Evolutionary conservation across 2,113 vertebrate species (phyloP).

Genomic region (Daphoenositta chrysoptera): DNA sequence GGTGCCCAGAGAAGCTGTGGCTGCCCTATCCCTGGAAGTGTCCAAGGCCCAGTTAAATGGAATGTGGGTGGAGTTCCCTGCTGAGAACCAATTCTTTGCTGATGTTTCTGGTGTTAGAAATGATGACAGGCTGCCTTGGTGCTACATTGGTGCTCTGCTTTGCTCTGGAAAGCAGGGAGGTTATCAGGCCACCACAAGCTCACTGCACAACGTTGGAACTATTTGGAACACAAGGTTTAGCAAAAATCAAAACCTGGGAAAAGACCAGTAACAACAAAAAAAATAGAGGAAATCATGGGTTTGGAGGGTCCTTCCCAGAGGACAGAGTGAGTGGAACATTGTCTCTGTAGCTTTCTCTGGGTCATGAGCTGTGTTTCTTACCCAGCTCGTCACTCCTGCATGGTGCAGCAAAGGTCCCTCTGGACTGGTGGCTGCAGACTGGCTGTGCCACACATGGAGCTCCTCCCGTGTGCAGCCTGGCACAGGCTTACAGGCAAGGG

Average conservation of each 20-base stretch:
- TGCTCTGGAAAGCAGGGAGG: not conserved
- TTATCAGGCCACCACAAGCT: not conserved
- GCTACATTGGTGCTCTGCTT: not conserved
- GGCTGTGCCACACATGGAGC: not conserved
- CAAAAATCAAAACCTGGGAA: not conserved
- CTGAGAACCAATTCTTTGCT: not conserved
- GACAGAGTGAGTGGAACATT: not conserved
- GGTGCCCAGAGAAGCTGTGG: not conserved
- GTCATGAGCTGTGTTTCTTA: not conserved
- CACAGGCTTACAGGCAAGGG: not conserved
- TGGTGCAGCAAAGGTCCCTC: fast-evolving
- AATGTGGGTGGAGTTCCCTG: fast-evolving
- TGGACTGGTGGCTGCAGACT: not conserved
- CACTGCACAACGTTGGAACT: not conserved
- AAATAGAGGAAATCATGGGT: not conserved
- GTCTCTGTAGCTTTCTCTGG: not conserved
- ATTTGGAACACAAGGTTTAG: not conserved
- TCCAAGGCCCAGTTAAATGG: not conserved
- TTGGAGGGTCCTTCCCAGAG: not conserved
- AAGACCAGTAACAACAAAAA: not conserved
- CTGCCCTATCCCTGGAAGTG: not conserved
- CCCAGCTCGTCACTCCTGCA: not conserved
- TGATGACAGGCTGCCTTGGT: not conserved
- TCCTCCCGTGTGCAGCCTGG: not conserved
- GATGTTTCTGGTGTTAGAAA: not conserved